Percentiles rank a stretch among this genome's conserved stretches.
Conservation (phyloP, 2,113 vertebrate species). For the Heptranchias perlo region DNA sequence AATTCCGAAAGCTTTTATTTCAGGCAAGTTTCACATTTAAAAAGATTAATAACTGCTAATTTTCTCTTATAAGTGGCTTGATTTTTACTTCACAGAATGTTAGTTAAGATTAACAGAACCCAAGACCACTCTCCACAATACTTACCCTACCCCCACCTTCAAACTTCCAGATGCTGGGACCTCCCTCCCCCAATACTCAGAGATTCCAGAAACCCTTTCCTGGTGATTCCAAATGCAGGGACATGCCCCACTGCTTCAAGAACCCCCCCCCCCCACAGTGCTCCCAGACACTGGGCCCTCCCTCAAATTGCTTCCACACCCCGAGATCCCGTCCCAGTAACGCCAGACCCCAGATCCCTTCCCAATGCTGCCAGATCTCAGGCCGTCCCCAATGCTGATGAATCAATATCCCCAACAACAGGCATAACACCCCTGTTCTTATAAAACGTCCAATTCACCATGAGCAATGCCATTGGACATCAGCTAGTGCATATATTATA, state of each 20-base stretch:
- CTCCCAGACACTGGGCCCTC: background rate
- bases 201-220: background rate
- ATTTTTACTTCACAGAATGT: background rate
- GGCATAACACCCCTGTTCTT: background rate
- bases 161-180: background rate
- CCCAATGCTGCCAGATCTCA: background rate
- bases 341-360: too few species aligned
- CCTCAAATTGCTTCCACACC: background rate
- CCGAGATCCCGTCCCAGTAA: too few species aligned
- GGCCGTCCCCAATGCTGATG: background rate
- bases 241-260: too few species aligned
- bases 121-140: background rate
- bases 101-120: background rate
- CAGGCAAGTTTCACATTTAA: background rate
- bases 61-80: background rate
- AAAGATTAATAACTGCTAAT: background rate
- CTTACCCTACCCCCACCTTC: background rate
- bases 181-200: background rate
- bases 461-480: background rate
- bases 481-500: background rate
- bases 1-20: background rate
- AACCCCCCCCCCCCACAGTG: background rate
- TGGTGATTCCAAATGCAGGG: too few species aligned
- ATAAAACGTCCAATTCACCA: too few species aligned
- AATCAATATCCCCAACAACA: background rate